Base-by-base conservation (phyloP, 2,113 vertebrate species). In the Galeopterus variegatus region DNA sequence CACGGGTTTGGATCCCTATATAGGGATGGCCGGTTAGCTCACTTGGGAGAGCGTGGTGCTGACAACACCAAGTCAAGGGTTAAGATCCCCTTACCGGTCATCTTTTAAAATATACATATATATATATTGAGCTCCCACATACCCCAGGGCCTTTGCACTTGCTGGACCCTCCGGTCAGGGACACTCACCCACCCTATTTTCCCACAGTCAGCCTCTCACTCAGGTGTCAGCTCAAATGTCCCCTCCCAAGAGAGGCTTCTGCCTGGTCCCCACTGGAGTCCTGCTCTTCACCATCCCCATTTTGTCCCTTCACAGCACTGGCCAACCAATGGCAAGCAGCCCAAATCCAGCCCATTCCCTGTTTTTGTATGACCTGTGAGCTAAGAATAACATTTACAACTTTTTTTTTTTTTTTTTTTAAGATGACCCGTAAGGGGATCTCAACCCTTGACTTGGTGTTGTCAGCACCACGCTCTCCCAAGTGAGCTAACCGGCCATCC, bases 181-280 rank as follows among this genome's bases (percentile, higher is more conserved):
- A 31, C 5, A 21, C 81, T 48, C 48, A 14, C n/a, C 31, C n/a
- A 33, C 72, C 10, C 7, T 1, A 18, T 33, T 45, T 67, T 15
- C 54, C n/a, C 79, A 70, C 33, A 62, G 67, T 23, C 31, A 21
- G 88, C 60, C 45, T 41, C 33, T 82, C 33, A 26, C 45, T 76
- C 52, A 28, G 69, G 52, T 1, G 26, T 54, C 24, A 1, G 54
- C 67, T 41, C 88, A 82, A 28, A 52, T 1, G 0, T 12, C 69
- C 18, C n/a, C 26, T 45, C n/a, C 60, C 31, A 3, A 67, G 7
- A 67, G 23, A 72, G 45, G 41, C 18, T 54, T 33, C 64, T 26
- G 7, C 19, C 6, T 1, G 24, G 60, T 33, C 15, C 26, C 52
- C 70, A 8, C 21, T 1, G 0, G 7, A 33, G 54, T 17, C 8